Conservation (phyloP, 2,797 vertebrate genomes). For the Jordanella pulchra region DNA sequence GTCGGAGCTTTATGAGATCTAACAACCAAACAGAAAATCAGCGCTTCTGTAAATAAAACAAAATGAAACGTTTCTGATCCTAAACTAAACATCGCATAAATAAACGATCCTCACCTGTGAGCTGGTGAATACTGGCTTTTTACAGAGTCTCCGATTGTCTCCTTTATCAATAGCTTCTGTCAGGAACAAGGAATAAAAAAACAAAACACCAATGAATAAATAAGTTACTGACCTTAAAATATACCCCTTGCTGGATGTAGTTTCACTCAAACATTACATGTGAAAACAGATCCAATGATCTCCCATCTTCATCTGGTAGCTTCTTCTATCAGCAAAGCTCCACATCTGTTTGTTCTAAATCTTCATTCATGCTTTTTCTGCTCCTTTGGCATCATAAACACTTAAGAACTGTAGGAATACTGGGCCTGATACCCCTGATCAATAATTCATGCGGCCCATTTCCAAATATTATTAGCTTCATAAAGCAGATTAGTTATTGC, state of each 20-base stretch:
- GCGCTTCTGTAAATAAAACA: neutral
- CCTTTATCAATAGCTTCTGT: constrained; percentile 94
- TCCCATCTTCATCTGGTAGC: constrained; percentile 2
- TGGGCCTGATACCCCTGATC: constrained; percentile 37
- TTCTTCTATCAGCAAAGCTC: constrained; percentile 17
- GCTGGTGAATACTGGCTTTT: constrained; percentile 91
- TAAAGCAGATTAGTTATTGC: constrained; percentile 29
- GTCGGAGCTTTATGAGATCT: no score
- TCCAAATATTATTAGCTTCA: constrained; percentile 42
- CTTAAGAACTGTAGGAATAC: constrained; percentile 34
- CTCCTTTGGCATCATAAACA: constrained; percentile 26
- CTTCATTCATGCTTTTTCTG: neutral
- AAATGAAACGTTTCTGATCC: neutral
- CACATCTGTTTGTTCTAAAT: neutral
- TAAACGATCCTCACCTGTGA: constrained; percentile 85
- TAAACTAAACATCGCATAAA: neutral
- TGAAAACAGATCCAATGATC: constrained; percentile 34
- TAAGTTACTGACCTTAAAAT: constrained; percentile 3
- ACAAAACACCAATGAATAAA: constrained; percentile 7
- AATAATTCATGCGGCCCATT: constrained; percentile 65
- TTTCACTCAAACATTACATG: constrained; percentile 42
- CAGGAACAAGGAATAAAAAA: constrained; percentile 30
- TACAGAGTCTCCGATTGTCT: constrained; percentile 89
- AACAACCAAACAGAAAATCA: no score
- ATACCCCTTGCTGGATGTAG: constrained; percentile 17